These are phyloP conservation scores for Montifringilla adamsi DNA, from an alignment of 2,113 vertebrate species.

Conservation along the genomic window DNA sequence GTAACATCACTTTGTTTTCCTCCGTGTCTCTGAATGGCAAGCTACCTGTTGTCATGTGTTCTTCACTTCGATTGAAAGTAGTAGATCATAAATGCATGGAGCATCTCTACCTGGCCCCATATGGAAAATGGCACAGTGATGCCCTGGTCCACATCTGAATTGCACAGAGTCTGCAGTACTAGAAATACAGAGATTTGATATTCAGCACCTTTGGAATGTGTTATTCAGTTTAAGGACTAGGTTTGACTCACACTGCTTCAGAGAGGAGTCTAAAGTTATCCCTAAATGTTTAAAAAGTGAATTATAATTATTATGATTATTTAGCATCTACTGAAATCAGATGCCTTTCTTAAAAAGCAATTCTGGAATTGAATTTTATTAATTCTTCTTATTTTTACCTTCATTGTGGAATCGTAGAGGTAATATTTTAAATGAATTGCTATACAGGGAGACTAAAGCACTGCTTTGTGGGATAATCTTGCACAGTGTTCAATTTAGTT, in stretches of 20 bases:
- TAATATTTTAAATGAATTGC: background rate
- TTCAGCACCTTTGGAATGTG: background rate
- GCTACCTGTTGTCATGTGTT: background rate
- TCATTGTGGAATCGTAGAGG: background rate
- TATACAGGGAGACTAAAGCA: background rate
- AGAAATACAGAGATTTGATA: background rate
- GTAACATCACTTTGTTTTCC: background rate
- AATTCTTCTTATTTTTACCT: background rate
- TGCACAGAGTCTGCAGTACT: background rate
- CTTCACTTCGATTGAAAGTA: background rate
- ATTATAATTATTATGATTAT: background rate
- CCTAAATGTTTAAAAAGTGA: background rate
- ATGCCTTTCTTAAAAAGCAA: background rate
- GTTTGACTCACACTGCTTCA: background rate
- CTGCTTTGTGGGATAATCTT: background rate
- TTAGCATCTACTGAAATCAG: background rate
- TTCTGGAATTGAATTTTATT: background rate
- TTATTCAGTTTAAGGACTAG: background rate
- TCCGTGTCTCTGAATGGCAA: background rate
- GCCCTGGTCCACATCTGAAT: background rate
- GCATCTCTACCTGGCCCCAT: background rate
- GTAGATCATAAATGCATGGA: background rate
- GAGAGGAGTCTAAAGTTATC: background rate
- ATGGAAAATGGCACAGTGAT: background rate
- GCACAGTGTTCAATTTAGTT: background rate